Base-by-base conservation (phyloP, 2,113 vertebrate genomes). In the Leucopternis melanops region DNA sequence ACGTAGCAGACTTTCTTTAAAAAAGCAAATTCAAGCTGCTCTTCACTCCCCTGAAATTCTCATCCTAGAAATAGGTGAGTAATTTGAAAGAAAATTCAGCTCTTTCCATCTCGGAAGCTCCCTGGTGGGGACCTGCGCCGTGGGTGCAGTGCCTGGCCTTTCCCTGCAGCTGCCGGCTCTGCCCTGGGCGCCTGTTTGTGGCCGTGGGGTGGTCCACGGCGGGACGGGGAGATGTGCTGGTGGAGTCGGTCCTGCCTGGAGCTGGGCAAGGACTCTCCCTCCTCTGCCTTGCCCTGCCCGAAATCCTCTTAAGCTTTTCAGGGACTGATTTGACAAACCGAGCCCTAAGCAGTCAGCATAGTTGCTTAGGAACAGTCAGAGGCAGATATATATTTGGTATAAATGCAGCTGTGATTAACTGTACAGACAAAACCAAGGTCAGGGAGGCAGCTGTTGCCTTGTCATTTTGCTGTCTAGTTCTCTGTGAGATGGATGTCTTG, bases 191-290 rank as follows among this genome's bases (percentile, higher is more conserved):
- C 32, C 26, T 34, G 2, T 17, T 34, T 10, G 36, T 25, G 17
- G 38, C 36, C 0, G 0, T n/a, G 32, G 13, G n/a, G 4, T 23
- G 27, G 20, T 18, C 49, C 15, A 1, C 2, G 16, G 81, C 1
- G 10, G 55, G 40, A n/a, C 13, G 8, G n/a, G 31, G 27, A n/a
- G 52, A 7, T 32, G 44, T 32, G 17, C 44, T 12, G 17, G 11
- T 38, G 27, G 47, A 58, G 44, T 20, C 6, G 6, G 32, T n/a
- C 42, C 67, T 45, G 23, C 27, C 3, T 2, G 4, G 50, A 49
- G 27, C 74, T 81, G 73, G 40, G 26, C 55, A 25, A 80, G 4
- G 22, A 10, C 25, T 16, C 23, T 79, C 45, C 31, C 34, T 59
- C 36, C 44, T 67, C 29, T 49, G 45, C 58, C 18, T 61, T 21